Percentiles rank a stretch among this genome's conserved stretches.
phyloP scores from a whole-genome alignment of 2,888 invertebrate species.

The Notodonta dromedarius region DNA sequence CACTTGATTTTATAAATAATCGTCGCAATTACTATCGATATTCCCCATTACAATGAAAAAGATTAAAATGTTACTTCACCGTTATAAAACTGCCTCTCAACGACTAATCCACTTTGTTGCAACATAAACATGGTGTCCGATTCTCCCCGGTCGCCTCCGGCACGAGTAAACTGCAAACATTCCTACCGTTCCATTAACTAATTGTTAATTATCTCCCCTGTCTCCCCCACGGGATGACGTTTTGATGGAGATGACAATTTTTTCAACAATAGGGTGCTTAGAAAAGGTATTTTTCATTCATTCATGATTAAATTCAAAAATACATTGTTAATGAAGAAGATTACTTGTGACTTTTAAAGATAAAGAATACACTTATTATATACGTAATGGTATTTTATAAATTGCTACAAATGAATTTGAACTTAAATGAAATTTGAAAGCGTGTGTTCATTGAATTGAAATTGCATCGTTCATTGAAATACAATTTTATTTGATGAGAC shows the following conservation, averaged over 20 bases:
- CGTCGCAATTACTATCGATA: too few relatives aligned
- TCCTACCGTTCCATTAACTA: conserved; percentile 64
- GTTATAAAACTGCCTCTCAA: conserved; percentile 25
- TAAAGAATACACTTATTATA: neutral
- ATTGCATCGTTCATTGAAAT: neutral
- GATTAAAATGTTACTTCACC: conserved; percentile 5
- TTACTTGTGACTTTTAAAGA: neutral
- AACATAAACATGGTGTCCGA: conserved; percentile 41
- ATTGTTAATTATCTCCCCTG: conserved; percentile 69
- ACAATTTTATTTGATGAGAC: neutral
- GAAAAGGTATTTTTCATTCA: conserved; percentile 14
- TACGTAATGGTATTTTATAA: conserved; percentile 3
- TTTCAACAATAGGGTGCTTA: conserved; percentile 28
- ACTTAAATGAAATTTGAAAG: neutral
- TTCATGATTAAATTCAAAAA: conserved; percentile 9
- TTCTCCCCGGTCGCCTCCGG: conserved; percentile 36
- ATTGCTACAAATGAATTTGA: conserved; percentile 1
- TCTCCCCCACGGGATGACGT: conserved; percentile 47
- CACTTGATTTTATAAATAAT: too few relatives aligned
- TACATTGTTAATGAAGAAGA: conserved; percentile 7
- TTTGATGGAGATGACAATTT: conserved; percentile 61
- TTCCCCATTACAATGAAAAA: neutral
- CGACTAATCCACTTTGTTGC: conserved; percentile 42
- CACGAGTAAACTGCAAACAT: conserved; percentile 52
- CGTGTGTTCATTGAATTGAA: neutral